Evolutionary conservation across 2,113 vertebrate genomes (phyloP).

Genomic region (Corapipo altera): DNA sequence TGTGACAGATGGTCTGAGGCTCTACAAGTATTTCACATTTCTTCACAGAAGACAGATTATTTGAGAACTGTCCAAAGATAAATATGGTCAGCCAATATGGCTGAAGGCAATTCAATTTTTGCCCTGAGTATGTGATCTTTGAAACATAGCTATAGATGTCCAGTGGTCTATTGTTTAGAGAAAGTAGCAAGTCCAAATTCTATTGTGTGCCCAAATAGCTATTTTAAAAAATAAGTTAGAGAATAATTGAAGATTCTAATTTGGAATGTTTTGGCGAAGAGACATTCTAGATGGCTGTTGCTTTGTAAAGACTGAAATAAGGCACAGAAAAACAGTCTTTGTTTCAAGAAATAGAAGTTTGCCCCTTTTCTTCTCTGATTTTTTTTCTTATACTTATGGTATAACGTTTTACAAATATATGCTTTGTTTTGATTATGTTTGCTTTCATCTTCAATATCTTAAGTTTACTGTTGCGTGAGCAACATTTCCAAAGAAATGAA

Average conservation of each 20-base stretch:
- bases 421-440: neutral
- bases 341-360: neutral
- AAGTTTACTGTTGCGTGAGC: neutral
- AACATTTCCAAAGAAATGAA: neutral
- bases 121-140: neutral
- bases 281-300: neutral
- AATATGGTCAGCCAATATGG: neutral
- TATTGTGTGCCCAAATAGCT: neutral
- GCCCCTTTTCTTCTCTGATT: neutral
- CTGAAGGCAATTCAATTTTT: neutral
- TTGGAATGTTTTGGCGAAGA: neutral
- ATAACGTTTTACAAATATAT: neutral
- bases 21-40: neutral
- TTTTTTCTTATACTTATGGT: neutral
- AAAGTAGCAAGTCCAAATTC: neutral
- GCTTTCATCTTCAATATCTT: neutral
- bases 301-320: neutral
- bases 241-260: neutral
- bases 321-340: neutral
- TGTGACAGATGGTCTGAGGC: neutral
- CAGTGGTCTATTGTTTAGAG: neutral
- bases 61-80: neutral
- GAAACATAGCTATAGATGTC: neutral
- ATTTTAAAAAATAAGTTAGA: neutral
- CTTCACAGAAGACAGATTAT: neutral